phyloP scores from a whole-genome alignment of 2,888 invertebrate species.

The Papilio protenor region DNA sequence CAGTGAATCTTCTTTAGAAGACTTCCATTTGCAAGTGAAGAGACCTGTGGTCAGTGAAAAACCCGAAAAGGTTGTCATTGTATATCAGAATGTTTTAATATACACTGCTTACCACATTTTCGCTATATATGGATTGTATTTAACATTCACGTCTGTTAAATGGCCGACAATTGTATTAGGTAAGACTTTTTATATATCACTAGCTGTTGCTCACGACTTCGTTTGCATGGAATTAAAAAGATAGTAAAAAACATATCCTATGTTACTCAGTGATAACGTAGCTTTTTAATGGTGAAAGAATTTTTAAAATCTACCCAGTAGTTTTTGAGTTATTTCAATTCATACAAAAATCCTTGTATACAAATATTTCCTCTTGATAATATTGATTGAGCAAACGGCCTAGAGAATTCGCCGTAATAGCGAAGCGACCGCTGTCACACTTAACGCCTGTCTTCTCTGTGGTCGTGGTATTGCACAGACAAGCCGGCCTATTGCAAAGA shows the following conservation, averaged over 20 bases:
- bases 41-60: background rate
- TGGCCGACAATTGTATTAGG: slow-evolving; percentile 4
- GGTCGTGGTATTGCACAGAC: no score
- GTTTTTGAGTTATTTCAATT: no score
- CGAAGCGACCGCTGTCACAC: no score
- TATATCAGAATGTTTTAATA: background rate
- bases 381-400: background rate
- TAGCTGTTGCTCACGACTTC: background rate
- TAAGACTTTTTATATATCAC: background rate
- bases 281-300: no score
- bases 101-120: slow-evolving; percentile 1
- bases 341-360: no score
- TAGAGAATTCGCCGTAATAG: no score
- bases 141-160: background rate
- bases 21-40: background rate
- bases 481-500: no score
- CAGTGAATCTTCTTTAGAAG: background rate
- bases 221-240: background rate
- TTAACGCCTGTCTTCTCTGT: no score
- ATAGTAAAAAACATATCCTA: no score
- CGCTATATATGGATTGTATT: slow-evolving; percentile 1
- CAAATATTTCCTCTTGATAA: no score
- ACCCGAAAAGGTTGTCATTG: background rate
- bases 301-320: no score
- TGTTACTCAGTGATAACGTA: background rate